A percentile compares a stretch with the other conserved stretches of the same genome.
phyloP scores from a whole-genome alignment of 2,888 invertebrate species.

The Heterodera filipjevi region DNA sequence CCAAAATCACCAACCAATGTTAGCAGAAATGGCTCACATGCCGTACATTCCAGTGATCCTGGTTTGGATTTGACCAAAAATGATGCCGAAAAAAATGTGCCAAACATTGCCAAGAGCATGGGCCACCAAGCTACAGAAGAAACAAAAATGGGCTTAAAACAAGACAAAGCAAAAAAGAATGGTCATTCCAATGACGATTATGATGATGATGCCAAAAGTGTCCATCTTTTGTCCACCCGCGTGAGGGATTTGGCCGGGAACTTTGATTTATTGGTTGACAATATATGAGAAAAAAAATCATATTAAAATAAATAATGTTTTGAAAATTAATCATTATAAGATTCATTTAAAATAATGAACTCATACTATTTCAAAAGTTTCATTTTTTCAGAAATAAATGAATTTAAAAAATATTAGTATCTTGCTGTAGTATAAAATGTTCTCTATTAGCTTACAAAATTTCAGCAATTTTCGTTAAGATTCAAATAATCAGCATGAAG shows the following conservation, averaged over 20 bases:
- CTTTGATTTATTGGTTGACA: constrained; percentile 10
- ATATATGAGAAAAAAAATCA: neutral
- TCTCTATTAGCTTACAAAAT: too few relatives aligned
- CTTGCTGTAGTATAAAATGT: too few relatives aligned
- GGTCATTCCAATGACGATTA: neutral
- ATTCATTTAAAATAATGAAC: too few relatives aligned
- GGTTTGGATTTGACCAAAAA: neutral
- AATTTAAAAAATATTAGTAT: too few relatives aligned
- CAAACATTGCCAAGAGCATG: neutral
- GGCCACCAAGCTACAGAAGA: neutral
- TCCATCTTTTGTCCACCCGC: neutral
- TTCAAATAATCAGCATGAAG: too few relatives aligned
- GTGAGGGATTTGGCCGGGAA: constrained; percentile 12
- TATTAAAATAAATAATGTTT: neutral
- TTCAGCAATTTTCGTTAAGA: too few relatives aligned
- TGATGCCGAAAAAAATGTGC: neutral
- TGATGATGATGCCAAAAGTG: too few relatives aligned
- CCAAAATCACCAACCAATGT: neutral
- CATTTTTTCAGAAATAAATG: too few relatives aligned
- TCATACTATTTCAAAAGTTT: too few relatives aligned
- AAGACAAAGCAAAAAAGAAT: neutral
- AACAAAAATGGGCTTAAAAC: neutral
- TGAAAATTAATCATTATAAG: too few relatives aligned
- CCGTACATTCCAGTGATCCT: neutral
- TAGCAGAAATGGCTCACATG: neutral